Evolutionary conservation across 2,797 vertebrate genomes (phyloP).

Genomic region (Argya squamiceps): DNA sequence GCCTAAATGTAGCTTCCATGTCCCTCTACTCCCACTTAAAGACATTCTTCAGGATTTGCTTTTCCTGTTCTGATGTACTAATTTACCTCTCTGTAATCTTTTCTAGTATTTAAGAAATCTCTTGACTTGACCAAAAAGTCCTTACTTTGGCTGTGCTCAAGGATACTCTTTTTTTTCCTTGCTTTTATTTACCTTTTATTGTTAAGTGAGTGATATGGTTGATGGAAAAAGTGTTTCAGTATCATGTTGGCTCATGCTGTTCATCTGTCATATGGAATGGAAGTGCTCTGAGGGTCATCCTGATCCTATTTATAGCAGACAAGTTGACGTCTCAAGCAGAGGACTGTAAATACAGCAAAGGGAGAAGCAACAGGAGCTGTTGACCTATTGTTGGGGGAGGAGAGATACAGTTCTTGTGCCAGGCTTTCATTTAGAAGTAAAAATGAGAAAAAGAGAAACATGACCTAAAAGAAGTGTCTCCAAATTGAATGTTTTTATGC

Average conservation of each 20-base stretch:
- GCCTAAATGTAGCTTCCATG: neutral
- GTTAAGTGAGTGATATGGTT: neutral
- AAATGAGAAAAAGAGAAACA: conserved; percentile 18
- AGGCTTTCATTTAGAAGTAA: conserved; percentile 18
- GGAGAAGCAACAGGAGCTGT: conserved; percentile 3
- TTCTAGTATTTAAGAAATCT: neutral
- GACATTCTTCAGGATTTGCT: neutral
- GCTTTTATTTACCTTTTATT: neutral
- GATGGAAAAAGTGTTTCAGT: neutral
- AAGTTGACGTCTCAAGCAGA: neutral
- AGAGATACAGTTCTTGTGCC: neutral
- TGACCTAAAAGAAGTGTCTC: neutral
- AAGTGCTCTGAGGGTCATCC: neutral
- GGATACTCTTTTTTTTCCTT: neutral
- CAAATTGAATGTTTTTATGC: conserved; percentile 1
- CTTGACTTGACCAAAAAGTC: neutral
- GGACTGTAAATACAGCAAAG: neutral
- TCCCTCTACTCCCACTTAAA: neutral
- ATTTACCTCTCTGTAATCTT: neutral
- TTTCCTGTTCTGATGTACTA: neutral
- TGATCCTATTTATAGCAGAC: neutral
- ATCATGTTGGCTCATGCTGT: neutral
- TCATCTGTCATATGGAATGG: neutral
- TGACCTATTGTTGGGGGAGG: neutral
- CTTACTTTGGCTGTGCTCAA: neutral